Evolutionary conservation across 1,140 invertebrate species (phyloP).

Genomic region (Spodoptera litura): DNA sequence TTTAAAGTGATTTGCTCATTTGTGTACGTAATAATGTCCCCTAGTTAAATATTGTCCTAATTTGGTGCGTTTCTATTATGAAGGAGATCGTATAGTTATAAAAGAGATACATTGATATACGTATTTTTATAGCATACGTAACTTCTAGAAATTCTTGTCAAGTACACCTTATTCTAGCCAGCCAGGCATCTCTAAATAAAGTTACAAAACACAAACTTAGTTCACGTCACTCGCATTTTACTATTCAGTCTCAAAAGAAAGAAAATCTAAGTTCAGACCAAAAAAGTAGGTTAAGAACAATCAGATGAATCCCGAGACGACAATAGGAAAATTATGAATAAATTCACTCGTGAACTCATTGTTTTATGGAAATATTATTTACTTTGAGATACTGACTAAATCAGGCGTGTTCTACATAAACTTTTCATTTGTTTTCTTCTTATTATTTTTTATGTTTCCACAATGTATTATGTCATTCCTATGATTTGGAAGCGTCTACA

Average conservation of each 20-base stretch:
- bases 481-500: too few relatives aligned
- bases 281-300: conserved; percentile 34
- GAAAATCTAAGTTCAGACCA: conserved; percentile 28
- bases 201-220: conserved; percentile 8
- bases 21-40: too few relatives aligned
- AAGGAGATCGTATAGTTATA: too few relatives aligned
- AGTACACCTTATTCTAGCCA: not conserved
- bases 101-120: too few relatives aligned
- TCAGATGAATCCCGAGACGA: not conserved
- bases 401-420: conserved; percentile 18
- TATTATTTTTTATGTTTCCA: not conserved
- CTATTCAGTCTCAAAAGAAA: not conserved
- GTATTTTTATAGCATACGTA: too few relatives aligned
- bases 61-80: too few relatives aligned
- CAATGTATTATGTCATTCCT: not conserved
- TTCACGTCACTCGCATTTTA: not conserved
- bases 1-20: too few relatives aligned
- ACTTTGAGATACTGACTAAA: not conserved
- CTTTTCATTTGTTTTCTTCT: not conserved
- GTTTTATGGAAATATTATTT: conserved; percentile 35
- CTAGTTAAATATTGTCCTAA: too few relatives aligned
- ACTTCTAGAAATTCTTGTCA: not conserved
- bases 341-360: conserved; percentile 17
- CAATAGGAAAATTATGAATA: conserved; percentile 37
- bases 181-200: not conserved